Percentiles rank a stretch among this genome's conserved stretches.
phyloP scores from a whole-genome alignment of 2,888 invertebrate species.

The Osmoderma eremita region DNA sequence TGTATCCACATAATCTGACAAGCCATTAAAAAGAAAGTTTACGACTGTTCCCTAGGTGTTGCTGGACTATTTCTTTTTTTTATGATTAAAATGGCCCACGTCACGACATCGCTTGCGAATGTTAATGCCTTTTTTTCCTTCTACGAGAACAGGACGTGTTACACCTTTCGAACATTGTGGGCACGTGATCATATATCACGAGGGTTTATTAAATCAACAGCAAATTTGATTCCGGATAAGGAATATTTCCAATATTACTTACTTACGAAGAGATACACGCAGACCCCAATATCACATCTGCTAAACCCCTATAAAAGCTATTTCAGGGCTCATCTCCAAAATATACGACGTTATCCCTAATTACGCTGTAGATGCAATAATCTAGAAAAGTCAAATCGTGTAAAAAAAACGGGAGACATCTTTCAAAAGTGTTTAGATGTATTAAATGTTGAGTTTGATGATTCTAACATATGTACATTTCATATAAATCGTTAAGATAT shows the following conservation, averaged over 20 bases:
- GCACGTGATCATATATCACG: slow-evolving; percentile 19
- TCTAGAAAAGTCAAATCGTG: slow-evolving; percentile 2
- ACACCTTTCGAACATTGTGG: slow-evolving; percentile 17
- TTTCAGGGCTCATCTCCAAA: slow-evolving; percentile 5
- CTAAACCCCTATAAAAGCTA: slow-evolving; percentile 25
- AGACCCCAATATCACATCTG: slow-evolving; percentile 1
- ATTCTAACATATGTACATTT: no score
- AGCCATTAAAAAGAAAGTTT: slow-evolving; percentile 28
- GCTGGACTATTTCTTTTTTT: slow-evolving; percentile 7
- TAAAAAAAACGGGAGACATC: background rate
- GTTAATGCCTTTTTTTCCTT: slow-evolving; percentile 11
- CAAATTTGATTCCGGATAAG: background rate
- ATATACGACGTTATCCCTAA: slow-evolving; percentile 9
- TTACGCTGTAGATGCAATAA: slow-evolving; percentile 3
- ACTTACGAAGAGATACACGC: no score
- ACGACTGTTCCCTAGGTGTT: background rate
- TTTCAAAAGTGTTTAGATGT: background rate
- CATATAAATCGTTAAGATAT: no score
- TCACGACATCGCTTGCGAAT: slow-evolving; percentile 25
- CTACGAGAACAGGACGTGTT: slow-evolving; percentile 16
- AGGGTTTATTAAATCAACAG: background rate
- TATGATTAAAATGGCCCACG: slow-evolving; percentile 17
- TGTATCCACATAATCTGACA: slow-evolving; percentile 18
- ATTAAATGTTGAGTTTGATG: slow-evolving; percentile 6
- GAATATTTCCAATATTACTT: background rate